Base-by-base conservation (phyloP, 2,797 vertebrate genomes). In the Neoniphon sammara region DNA sequence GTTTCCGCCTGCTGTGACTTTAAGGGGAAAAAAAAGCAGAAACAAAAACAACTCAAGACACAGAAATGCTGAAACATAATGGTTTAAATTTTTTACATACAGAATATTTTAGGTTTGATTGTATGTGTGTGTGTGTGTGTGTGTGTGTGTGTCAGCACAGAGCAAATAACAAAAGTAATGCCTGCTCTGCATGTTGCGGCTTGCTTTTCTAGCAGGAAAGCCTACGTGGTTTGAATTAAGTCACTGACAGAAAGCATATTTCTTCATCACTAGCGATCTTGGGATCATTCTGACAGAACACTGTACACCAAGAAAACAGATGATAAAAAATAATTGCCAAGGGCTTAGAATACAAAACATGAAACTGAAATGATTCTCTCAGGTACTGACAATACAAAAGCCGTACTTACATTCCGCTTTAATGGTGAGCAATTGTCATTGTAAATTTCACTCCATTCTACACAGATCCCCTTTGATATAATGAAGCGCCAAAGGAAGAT, bases 151-250 rank as follows among this genome's bases (percentile, higher is more conserved):
- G 5, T 34, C 31, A 27, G 25, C 25, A 27, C 25, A 34, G 31
- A 34, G 31, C 31, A 34, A 34, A 34, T 34, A 34, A 34, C 31
- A 27, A 27, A 4, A 27, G 25, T 4, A 27, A 27, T 27, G 25
- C 25, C 25, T 27, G 25, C 25, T 27, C 25, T 27, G 25, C 25
- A 27, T 36, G 34, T 36, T 42, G 39, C 12, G 11, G 11, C 11
- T 42, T 42, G 39, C 39, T 42, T 66, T 23, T 10, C 42, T 27
- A 23, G 61, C 47, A 17, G 12, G 21, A 73, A 44, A 25, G 65
- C 0, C 52, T 18, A 27, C 44, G 54, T 0, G 9, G 44, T 44
- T 50, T 53, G 15, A 68, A 67, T 39, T 44, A 25, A 69, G 61
- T 66, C 23, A 65, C 4, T 23, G 31, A n/a, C 14, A 60, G 17